Percentiles rank a stretch among this genome's conserved stretches.
Evolutionary conservation across 2,888 invertebrate species (phyloP).

Genomic region (Allophyes oxyacanthae): DNA sequence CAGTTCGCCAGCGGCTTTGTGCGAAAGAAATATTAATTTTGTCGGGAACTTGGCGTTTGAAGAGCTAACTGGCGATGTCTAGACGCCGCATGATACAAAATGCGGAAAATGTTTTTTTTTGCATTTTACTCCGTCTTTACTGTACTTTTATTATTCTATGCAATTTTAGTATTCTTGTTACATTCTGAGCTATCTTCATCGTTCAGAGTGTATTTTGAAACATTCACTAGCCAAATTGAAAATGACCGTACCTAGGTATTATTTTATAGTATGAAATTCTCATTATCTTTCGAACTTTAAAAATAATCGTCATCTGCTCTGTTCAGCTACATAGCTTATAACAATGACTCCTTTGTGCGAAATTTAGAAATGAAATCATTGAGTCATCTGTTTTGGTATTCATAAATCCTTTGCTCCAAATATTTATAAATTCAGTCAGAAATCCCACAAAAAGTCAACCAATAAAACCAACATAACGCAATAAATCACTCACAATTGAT

Average conservation of each 20-base stretch:
- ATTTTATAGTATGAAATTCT: too few relatives aligned
- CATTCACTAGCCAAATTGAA: not conserved
- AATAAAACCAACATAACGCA: conserved; percentile 16
- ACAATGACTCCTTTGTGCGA: not conserved
- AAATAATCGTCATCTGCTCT: too few relatives aligned
- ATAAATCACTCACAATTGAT: conserved; percentile 30
- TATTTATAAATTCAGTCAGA: conserved; percentile 34
- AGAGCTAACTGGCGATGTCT: conserved; percentile 41
- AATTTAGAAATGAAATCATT: not conserved
- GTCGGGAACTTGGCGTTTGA: conserved; percentile 39
- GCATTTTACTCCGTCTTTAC: conserved; percentile 43
- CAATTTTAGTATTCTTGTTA: conserved; percentile 6
- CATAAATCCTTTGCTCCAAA: conserved; percentile 28
- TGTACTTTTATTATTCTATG: conserved; percentile 12
- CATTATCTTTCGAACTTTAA: too few relatives aligned
- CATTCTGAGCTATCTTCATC: not conserved
- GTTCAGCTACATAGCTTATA: not conserved
- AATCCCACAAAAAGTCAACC: conserved; percentile 33
- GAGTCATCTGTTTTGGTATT: not conserved
- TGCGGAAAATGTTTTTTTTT: conserved; percentile 43
- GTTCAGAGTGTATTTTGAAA: conserved; percentile 14
- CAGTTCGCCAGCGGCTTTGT: conserved; percentile 75
- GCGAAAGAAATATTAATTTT: conserved; percentile 53
- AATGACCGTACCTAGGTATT: too few relatives aligned
- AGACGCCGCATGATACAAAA: conserved; percentile 48